Percentiles rank a stretch among this genome's conserved stretches.
phyloP scores from a whole-genome alignment of 2,888 invertebrate species.

The Salticus scenicus region DNA sequence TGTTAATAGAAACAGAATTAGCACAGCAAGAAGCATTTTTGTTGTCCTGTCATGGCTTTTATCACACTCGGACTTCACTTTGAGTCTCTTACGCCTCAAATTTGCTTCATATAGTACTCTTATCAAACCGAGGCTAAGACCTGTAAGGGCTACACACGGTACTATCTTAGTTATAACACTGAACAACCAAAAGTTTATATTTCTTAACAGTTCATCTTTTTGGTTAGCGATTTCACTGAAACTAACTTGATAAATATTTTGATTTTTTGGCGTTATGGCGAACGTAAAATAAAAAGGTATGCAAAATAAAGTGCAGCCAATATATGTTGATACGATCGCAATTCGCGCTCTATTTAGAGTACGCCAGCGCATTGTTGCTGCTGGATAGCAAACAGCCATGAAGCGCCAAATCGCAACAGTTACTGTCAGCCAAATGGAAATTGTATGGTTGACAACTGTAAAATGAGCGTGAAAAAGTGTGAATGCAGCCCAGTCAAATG shows the following conservation, averaged over 20 bases:
- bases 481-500: slow-evolving; percentile 87
- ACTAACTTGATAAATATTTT: slow-evolving; percentile 77
- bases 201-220: slow-evolving; percentile 78
- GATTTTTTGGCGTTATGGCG: slow-evolving; percentile 78
- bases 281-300: slow-evolving; percentile 89
- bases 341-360: slow-evolving; percentile 85
- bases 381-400: slow-evolving; percentile 82
- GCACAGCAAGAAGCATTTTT: slow-evolving; percentile 89
- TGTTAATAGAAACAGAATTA: slow-evolving; percentile 89
- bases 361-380: slow-evolving; percentile 77
- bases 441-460: slow-evolving; percentile 90
- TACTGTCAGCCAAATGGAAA: slow-evolving; percentile 94
- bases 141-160: slow-evolving; percentile 90
- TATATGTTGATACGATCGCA: slow-evolving; percentile 86
- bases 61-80: slow-evolving; percentile 57
- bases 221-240: slow-evolving; percentile 81
- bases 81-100: slow-evolving; percentile 71
- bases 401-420: slow-evolving; percentile 92
- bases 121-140: slow-evolving; percentile 77
- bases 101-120: slow-evolving; percentile 73
- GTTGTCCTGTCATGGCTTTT: slow-evolving; percentile 84
- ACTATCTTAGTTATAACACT: slow-evolving; percentile 93
- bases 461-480: too few species aligned
- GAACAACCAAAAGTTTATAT: slow-evolving; percentile 91
- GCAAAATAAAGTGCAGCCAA: slow-evolving; percentile 88